A percentile compares a stretch with the other conserved stretches of the same genome.
Conservation (phyloP, 2,888 invertebrate species). For the Melitaea athalia region DNA sequence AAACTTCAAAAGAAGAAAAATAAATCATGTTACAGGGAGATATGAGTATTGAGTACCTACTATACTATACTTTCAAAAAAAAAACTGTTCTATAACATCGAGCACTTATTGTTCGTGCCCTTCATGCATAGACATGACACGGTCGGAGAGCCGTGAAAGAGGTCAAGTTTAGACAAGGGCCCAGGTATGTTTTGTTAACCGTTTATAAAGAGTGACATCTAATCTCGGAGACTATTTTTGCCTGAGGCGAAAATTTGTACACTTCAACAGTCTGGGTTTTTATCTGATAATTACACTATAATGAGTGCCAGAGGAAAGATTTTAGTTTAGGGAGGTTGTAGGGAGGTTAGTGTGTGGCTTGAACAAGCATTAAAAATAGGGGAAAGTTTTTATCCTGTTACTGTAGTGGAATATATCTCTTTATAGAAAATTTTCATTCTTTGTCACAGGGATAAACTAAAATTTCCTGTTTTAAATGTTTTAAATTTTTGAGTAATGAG, state of each 20-base stretch:
- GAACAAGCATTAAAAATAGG: too few relatives aligned
- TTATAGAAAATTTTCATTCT: too few relatives aligned
- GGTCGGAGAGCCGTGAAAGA: slow-evolving; percentile 1
- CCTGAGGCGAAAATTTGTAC: neutral
- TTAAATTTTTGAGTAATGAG: too few relatives aligned
- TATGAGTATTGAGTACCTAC: neutral
- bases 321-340: too few relatives aligned
- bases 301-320: neutral
- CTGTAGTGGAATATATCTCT: too few relatives aligned
- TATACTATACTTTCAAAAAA: neutral
- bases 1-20: neutral
- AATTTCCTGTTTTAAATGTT: too few relatives aligned
- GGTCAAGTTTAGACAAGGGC: slow-evolving; percentile 20
- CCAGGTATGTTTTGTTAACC: slow-evolving; percentile 11
- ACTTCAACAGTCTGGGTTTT: neutral
- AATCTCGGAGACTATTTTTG: neutral
- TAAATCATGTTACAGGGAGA: neutral
- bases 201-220: slow-evolving; percentile 2
- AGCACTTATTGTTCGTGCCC: slow-evolving; percentile 9
- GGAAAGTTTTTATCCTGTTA: too few relatives aligned
- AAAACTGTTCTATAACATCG: neutral
- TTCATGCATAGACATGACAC: slow-evolving; percentile 9
- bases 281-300: neutral
- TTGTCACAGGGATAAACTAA: too few relatives aligned
- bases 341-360: neutral